Conservation (phyloP, 2,113 vertebrate species). For the Myotis yumanensis region DNA sequence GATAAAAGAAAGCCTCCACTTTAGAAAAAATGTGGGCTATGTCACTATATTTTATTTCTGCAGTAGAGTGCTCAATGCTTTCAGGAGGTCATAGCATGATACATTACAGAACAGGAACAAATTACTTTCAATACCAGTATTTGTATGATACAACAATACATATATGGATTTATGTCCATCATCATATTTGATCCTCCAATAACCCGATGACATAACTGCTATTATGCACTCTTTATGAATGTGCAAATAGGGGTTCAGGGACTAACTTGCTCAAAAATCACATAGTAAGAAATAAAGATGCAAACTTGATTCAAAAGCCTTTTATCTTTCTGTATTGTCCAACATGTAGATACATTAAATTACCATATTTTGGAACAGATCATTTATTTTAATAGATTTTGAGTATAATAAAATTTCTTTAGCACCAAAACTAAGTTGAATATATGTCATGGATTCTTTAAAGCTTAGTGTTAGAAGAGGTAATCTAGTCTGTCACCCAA, state of each 20-base stretch:
- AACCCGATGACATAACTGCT: neutral
- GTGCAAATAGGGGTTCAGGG: neutral
- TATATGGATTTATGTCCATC: neutral
- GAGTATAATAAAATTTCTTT: neutral
- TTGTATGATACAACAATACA: neutral
- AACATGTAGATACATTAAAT: neutral
- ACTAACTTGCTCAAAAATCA: neutral
- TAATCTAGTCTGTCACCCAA: neutral
- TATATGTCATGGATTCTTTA: neutral
- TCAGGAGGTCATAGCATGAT: neutral
- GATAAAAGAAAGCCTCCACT: neutral
- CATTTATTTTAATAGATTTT: neutral
- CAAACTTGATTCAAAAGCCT: neutral
- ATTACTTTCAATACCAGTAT: neutral
- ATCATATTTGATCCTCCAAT: neutral
- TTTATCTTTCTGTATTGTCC: neutral
- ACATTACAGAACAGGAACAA: conserved; percentile 11
- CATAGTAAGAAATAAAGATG: neutral
- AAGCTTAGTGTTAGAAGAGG: neutral
- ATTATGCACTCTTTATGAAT: neutral
- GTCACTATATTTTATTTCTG: neutral
- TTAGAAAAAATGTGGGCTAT: neutral
- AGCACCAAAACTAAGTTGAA: neutral
- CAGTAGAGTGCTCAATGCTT: neutral
- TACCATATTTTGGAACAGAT: neutral